Conservation (phyloP, 35 echinoderm and acorn worm species). For the Diadema setosum region DNA sequence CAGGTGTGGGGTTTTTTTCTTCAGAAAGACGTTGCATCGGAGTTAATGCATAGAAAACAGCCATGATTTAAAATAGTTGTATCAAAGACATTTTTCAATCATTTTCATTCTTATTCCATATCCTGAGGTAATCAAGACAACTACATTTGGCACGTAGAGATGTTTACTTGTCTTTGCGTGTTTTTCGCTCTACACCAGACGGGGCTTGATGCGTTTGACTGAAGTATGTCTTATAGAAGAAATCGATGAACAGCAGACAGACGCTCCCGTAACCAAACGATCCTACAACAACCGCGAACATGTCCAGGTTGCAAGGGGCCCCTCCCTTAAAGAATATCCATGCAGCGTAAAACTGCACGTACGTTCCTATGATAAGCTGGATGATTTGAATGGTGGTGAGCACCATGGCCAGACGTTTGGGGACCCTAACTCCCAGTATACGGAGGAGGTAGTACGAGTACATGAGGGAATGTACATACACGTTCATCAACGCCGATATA, state of each 20-base stretch:
- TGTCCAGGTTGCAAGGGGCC: conserved; percentile 32
- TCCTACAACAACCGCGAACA: conserved; percentile 35
- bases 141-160: neutral
- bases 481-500: conserved; percentile 60
- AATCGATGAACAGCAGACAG: conserved; percentile 68
- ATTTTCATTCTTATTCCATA: too few species aligned
- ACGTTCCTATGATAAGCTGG: conserved; percentile 55
- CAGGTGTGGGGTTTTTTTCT: too few species aligned
- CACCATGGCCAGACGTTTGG: conserved; percentile 41
- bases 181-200: neutral
- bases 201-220: neutral
- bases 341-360: conserved; percentile 39
- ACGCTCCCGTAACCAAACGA: conserved; percentile 78
- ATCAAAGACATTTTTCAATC: too few species aligned
- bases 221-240: conserved; percentile 72
- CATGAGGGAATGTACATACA: conserved; percentile 61
- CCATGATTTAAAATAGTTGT: too few species aligned
- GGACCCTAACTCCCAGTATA: conserved; percentile 30
- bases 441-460: conserved; percentile 58
- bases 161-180: neutral
- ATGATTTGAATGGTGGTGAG: conserved; percentile 55
- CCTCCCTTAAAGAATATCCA: conserved; percentile 33
- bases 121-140: too few species aligned
- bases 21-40: too few species aligned
- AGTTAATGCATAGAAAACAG: too few species aligned